These are phyloP conservation scores for Tuberolachnus salignus DNA, from an alignment of 2,888 invertebrate species.

Conservation along the genomic window DNA sequence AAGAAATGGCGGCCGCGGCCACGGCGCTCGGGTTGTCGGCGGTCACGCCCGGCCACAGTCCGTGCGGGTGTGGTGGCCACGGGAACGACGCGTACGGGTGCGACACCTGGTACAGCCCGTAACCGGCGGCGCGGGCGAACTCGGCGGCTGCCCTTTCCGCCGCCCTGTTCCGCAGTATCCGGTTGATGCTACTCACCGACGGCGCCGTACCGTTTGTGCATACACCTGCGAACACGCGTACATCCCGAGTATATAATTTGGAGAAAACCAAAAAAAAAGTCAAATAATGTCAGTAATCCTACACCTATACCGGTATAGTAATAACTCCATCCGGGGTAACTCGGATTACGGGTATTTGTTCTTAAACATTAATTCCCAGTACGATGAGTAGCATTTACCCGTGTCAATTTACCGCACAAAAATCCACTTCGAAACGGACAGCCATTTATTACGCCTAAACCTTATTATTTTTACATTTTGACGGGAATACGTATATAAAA, in stretches of 20 bases:
- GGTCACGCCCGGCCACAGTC: constrained; percentile 78
- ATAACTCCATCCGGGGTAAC: no score
- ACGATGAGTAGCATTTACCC: no score
- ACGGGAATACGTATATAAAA: no score
- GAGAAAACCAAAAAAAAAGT: no score
- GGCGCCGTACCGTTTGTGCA: constrained; percentile 95
- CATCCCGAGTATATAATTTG: not conserved
- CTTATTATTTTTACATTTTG: no score
- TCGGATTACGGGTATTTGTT: no score
- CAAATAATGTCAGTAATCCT: no score
- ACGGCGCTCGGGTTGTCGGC: constrained; percentile 95
- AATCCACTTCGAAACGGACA: no score
- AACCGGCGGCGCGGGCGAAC: constrained; percentile 89
- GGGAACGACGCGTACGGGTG: constrained; percentile 64
- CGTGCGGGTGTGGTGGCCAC: constrained; percentile 60
- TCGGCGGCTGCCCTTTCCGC: constrained; percentile 96
- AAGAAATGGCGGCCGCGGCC: constrained; percentile 88
- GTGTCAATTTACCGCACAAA: no score
- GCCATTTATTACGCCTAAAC: no score
- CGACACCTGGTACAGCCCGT: constrained; percentile 73
- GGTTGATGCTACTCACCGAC: constrained; percentile 94
- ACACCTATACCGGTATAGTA: no score
- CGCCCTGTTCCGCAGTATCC: constrained; percentile 92
- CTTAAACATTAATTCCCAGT: no score
- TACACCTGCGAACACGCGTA: constrained; percentile 74